Base-by-base conservation (phyloP, 2,888 invertebrate species). In the Erebia aethiops region DNA sequence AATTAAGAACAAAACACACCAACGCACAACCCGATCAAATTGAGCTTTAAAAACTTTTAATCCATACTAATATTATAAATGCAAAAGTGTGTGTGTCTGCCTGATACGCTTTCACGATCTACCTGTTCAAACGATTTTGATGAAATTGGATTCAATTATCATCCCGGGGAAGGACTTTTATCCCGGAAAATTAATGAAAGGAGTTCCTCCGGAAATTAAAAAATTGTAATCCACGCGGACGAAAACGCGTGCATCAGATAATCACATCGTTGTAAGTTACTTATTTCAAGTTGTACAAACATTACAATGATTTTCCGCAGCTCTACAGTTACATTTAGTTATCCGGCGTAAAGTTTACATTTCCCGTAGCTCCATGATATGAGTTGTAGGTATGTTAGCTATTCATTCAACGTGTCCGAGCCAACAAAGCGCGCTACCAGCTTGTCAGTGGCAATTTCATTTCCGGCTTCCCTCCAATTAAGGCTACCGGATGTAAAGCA, bases 381-480 rank as follows among this genome's bases (percentile, higher is more conserved):
- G 35, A 35, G 35, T 7, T 35, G 7, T n/a, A n/a, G n/a, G n/a
- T 35, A 7, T 35, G 35, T 5, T 35, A 56, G 46, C 75, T 75
- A 77, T 79, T 77, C 70, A 75, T 75, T 67, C 77, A 70, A 70
- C 72, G 75, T 71, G 74, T 76, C 68, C 64, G 71, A 61, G 61
- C 73, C 74, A 71, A 67, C 72, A 72, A 74, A 73, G 76, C 71
- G 70, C 70, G 76, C 77, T 80, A 76, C 75, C 76, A 76, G 77
- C 74, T 75, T 75, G 77, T 76, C 80, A 78, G 75, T 78, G 62
- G 75, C 68, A 46, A 74, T 71, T 74, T 69, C 73, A 74, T 73
- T 73, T 67, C 67, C 60, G 61, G 60, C 49, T 67, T 67, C 67
- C 67, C 60, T 43, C 61, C 61, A 67, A 67, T 67, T 67, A 60